These are phyloP conservation scores for Hycleus phaleratus DNA, from an alignment of 1,140 invertebrate genomes.

Conservation along the genomic window DNA sequence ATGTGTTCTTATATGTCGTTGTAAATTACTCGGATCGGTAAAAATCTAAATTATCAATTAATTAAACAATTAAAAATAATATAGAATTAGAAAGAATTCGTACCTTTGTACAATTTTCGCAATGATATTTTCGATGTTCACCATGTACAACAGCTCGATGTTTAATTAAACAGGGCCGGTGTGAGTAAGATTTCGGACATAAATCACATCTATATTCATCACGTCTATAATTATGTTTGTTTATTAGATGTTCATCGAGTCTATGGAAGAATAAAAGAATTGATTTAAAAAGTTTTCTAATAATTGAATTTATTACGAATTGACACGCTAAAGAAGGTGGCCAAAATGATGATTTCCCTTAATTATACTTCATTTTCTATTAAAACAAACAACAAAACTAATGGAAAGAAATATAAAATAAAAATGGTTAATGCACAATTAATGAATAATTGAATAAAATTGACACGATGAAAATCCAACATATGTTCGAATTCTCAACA, in stretches of 20 bases:
- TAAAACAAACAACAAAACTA: too few relatives aligned
- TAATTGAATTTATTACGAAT: background rate
- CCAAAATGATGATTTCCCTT: too few relatives aligned
- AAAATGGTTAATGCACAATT: too few relatives aligned
- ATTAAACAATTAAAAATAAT: background rate
- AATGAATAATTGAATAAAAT: too few relatives aligned
- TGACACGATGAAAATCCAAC: too few relatives aligned
- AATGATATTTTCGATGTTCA: conserved; percentile 72
- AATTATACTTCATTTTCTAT: too few relatives aligned
- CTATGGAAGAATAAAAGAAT: conserved; percentile 42
- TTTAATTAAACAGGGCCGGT: conserved; percentile 70
- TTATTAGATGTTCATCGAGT: conserved; percentile 72
- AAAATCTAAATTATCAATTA: conserved; percentile 57
- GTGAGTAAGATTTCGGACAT: conserved; percentile 76
- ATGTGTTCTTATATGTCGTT: conserved; percentile 89
- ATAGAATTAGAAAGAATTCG: conserved; percentile 9
- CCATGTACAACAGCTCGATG: conserved; percentile 77
- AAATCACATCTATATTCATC: conserved; percentile 76
- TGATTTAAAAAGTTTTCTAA: background rate
- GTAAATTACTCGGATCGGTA: conserved; percentile 91
- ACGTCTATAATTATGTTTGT: conserved; percentile 63
- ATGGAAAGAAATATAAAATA: too few relatives aligned
- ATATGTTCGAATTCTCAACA: too few relatives aligned
- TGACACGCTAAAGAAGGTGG: background rate
- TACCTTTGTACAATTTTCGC: conserved; percentile 90